Evolutionary conservation across 2,113 vertebrate species (phyloP).

Genomic region (Turnix velox): DNA sequence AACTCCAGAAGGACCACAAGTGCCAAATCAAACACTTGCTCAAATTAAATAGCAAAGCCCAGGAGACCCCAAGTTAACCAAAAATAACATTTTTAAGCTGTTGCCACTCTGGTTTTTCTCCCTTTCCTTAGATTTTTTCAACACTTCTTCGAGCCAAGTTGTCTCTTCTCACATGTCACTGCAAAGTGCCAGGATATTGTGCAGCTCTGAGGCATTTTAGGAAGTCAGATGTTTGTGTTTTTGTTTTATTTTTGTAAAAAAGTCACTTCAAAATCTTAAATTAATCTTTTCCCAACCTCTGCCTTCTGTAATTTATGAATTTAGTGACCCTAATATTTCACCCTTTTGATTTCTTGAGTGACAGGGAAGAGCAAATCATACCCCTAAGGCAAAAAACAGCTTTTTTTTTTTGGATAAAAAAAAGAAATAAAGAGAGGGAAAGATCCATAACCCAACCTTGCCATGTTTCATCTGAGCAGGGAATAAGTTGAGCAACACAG

Average conservation of each 20-base stretch:
- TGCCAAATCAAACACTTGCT: conserved; percentile 68
- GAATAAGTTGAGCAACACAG: neutral
- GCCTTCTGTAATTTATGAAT: neutral
- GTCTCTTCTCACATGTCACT: neutral
- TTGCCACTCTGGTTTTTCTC: conserved; percentile 1
- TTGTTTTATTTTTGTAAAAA: no score
- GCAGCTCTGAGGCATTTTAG: neutral
- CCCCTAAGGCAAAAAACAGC: neutral
- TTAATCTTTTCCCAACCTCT: neutral
- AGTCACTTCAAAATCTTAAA: no score
- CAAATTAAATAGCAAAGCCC: conserved; percentile 51
- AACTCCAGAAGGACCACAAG: conserved; percentile 32
- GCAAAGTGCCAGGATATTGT: neutral
- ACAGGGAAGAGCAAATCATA: neutral
- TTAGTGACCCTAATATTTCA: neutral
- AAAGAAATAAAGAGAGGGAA: neutral
- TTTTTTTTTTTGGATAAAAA: neutral
- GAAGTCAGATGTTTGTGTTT: neutral
- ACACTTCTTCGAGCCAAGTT: neutral
- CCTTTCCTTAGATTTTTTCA: conserved; percentile 9
- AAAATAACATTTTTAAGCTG: conserved; percentile 16
- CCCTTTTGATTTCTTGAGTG: neutral
- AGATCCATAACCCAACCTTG: neutral
- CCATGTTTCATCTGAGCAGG: neutral
- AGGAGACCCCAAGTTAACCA: neutral